Conservation (phyloP, 2,797 vertebrate genomes). For the Scleropages formosus region DNA sequence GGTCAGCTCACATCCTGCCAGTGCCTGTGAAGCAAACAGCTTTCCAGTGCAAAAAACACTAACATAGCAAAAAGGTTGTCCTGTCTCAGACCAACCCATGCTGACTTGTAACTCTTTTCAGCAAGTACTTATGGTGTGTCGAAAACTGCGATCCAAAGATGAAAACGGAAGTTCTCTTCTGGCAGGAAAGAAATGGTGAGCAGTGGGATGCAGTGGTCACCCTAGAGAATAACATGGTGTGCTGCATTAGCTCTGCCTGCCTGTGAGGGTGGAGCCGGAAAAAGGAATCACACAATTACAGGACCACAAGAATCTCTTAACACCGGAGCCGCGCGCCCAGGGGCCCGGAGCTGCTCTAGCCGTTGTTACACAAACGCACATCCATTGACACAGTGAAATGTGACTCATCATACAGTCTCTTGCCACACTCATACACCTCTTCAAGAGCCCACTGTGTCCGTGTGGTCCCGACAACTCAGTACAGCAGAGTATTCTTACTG, state of each 20-base stretch:
- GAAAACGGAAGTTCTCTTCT: neutral
- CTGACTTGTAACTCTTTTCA: neutral
- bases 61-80: neutral
- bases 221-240: neutral
- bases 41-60: neutral
- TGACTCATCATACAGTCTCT: neutral
- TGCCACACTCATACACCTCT: too few species aligned
- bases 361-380: neutral
- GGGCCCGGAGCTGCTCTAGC: neutral
- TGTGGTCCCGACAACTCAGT: too few species aligned
- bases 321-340: conserved; percentile 1
- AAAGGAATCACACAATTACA: conserved; percentile 23
- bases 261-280: conserved; percentile 19
- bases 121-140: neutral
- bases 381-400: conserved; percentile 15
- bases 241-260: conserved; percentile 2
- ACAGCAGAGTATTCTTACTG: too few species aligned
- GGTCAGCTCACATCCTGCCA: too few species aligned
- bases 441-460: too few species aligned
- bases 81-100: neutral
- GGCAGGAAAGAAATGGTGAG: neutral
- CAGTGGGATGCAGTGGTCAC: neutral
- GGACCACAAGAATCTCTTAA: conserved; percentile 26
- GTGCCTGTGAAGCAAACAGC: neutral
- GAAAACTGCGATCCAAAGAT: neutral